Evolutionary conservation across 2,113 vertebrate genomes (phyloP).

Genomic region (Corvus cornix): DNA sequence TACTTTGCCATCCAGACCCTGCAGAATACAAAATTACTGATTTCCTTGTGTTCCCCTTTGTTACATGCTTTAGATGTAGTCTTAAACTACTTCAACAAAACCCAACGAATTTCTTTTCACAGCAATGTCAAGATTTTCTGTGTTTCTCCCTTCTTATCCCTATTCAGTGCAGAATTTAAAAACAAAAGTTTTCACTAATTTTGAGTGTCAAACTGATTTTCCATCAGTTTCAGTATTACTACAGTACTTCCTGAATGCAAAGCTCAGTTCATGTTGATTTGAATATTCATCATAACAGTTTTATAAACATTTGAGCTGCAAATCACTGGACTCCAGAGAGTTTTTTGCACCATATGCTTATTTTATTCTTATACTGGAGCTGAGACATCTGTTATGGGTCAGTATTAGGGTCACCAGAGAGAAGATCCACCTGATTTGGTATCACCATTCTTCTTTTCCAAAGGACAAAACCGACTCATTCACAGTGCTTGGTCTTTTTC

Average conservation of each 20-base stretch:
- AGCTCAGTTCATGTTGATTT: not conserved
- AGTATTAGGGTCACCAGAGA: not conserved
- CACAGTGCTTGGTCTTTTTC: not conserved
- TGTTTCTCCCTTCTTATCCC: not conserved
- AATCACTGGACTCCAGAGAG: not conserved
- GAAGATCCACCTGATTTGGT: not conserved
- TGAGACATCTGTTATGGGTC: not conserved
- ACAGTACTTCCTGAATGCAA: not conserved
- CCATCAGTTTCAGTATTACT: not conserved
- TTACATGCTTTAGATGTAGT: not conserved
- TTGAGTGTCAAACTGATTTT: not conserved
- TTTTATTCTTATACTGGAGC: not conserved
- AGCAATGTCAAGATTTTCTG: not conserved
- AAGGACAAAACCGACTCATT: not conserved
- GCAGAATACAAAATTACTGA: not conserved
- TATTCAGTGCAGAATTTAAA: not conserved
- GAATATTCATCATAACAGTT: not conserved
- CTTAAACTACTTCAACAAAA: not conserved
- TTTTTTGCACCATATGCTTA: not conserved
- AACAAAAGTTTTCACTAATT: not conserved
- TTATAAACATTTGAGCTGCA: not conserved
- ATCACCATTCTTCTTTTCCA: not conserved
- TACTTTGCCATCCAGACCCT: not conserved
- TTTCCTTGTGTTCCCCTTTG: not conserved
- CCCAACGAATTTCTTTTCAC: not conserved